Conservation (phyloP, 2,797 vertebrate species). For the Hoplostethus mediterraneus region DNA sequence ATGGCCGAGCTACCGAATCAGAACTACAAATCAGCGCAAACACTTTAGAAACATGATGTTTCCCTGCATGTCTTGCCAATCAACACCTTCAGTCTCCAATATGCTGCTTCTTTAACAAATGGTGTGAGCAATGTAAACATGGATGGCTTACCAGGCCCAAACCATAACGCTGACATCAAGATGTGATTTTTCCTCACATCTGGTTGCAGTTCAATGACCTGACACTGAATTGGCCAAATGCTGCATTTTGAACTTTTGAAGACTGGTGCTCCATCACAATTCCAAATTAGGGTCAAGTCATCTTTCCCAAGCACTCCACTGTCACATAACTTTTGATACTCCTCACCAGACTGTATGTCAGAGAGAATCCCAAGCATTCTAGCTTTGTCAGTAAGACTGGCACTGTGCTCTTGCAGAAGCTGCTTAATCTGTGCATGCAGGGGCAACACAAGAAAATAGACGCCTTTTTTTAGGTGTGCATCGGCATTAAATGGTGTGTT, state of each 20-base stretch:
- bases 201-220: constrained; percentile 26
- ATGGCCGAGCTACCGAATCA: constrained; percentile 30
- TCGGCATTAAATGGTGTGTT: constrained; percentile 39
- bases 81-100: constrained; percentile 17
- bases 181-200: constrained; percentile 31
- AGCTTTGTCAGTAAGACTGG: constrained; percentile 29
- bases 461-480: constrained; percentile 27
- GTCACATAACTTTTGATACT: constrained; percentile 28
- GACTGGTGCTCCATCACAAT: constrained; percentile 25
- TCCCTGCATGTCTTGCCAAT: constrained; percentile 16
- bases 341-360: constrained; percentile 37
- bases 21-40: constrained; percentile 31
- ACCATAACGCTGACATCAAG: constrained; percentile 39
- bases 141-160: constrained; percentile 39
- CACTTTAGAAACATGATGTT: constrained; percentile 1
- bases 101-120: constrained; percentile 28
- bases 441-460: constrained; percentile 34
- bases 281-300: constrained; percentile 14
- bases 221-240: constrained; percentile 32
- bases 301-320: constrained; percentile 28
- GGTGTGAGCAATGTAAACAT: constrained; percentile 43
- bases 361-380: constrained; percentile 30
- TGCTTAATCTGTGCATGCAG: constrained; percentile 35
- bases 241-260: constrained; percentile 35
- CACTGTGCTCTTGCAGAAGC: constrained; percentile 15